Evolutionary conservation across 1,140 invertebrate species (phyloP), one percentile per base, ranked within the genome.

Genomic region (Saxidomus purpurata): DNA sequence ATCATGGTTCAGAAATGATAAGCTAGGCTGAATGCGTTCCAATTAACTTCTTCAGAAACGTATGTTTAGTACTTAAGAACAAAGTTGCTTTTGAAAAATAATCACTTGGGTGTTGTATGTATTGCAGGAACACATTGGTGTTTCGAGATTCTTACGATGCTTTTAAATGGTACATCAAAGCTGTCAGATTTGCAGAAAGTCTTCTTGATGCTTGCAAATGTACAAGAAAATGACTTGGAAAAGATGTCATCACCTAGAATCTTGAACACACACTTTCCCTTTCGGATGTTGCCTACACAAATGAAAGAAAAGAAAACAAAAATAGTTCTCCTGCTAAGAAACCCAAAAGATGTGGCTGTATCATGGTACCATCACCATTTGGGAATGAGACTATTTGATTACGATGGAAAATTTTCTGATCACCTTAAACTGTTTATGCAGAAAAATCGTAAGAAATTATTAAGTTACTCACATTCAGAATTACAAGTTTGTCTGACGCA

Each of bases 341-440:
- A 94, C 47, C 90, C 92, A 0, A 93, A 93, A 89, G 93, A 94
- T 83, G 79, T 90, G 0, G 89, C 81, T 0, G 92, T 94, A 49
- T 94, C 93, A 0, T 79, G 81, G 55, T 94, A 90, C 83, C 67
- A 91, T 63, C 90, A 91, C 47, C 47, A 74, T 2, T 89, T 69
- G 25, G 59, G 49, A 17, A 71, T 80, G 40, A 47, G 11, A 13
- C 11, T 28, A 0, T 31, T 63, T 43, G n/a, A 43, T 47, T 43
- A 28, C 15, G 55, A 89, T 6, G 36, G 67, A 25, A 81, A 43
- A 11, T 88, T 88, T 71, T 43, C 36, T 40, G 86, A 88, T 8
- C 81, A 71, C 59, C 34, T 88, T 2, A 40, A 79, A 17, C 77
- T 17, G 17, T 61, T 34, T 67, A 80, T 87, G 85, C 61, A 87